Evolutionary conservation across 1,140 invertebrate genomes (phyloP).

Genomic region (Drosophila punjabiensis): DNA sequence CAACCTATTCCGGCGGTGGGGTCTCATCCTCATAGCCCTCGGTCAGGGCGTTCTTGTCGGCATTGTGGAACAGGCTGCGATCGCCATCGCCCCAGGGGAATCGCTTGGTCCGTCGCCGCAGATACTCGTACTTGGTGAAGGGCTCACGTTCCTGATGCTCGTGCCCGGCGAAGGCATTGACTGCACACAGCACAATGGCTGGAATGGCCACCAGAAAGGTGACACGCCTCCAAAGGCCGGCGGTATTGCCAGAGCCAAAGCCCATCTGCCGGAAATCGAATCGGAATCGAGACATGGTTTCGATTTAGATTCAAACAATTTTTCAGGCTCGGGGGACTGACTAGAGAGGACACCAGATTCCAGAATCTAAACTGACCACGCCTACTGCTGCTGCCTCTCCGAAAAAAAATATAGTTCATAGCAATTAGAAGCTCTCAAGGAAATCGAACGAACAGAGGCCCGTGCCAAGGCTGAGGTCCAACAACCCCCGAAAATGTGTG

Average conservation of each 20-base stretch:
- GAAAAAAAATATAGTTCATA: slow-evolving; percentile 21
- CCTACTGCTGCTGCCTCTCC: slow-evolving; percentile 22
- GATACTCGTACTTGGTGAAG: slow-evolving; percentile 90
- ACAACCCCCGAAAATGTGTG: slow-evolving; percentile 37
- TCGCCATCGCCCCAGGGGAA: slow-evolving; percentile 97
- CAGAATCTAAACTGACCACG: slow-evolving; percentile 4
- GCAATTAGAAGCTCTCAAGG: slow-evolving; percentile 77
- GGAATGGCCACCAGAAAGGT: slow-evolving; percentile 90
- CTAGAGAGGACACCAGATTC: neutral
- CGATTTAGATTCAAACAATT: slow-evolving; percentile 3
- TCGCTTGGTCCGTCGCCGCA: slow-evolving; percentile 89
- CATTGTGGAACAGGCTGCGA: slow-evolving; percentile 91
- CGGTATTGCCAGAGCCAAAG: slow-evolving; percentile 7
- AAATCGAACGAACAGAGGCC: slow-evolving; percentile 2
- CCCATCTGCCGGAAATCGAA: slow-evolving; percentile 24
- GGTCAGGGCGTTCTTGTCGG: slow-evolving; percentile 91
- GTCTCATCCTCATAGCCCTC: slow-evolving; percentile 90
- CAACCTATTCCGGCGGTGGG: neutral
- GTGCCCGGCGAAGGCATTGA: slow-evolving; percentile 89
- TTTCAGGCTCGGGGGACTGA: neutral
- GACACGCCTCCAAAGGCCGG: slow-evolving; percentile 88
- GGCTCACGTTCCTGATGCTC: slow-evolving; percentile 85
- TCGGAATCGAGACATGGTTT: slow-evolving; percentile 20
- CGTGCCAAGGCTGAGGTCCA: slow-evolving; percentile 28
- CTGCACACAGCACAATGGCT: slow-evolving; percentile 88